Percentiles rank a stretch among this genome's conserved stretches.
phyloP scores from a whole-genome alignment of 2,113 vertebrate genomes.

The Heterochromis multidens region DNA sequence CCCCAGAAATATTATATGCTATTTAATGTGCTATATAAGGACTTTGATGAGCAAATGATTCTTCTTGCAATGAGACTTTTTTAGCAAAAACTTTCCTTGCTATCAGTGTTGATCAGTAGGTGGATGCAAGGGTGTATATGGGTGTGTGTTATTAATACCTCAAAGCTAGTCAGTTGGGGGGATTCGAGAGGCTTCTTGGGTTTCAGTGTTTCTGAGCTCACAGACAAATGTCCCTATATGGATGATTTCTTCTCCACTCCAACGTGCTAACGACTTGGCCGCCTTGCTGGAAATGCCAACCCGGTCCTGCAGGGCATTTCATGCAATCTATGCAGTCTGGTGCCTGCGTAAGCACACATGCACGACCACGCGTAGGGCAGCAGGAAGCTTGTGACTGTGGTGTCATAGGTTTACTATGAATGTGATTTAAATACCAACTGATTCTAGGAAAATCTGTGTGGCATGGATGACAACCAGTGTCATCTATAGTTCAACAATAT shows the following conservation, averaged over 20 bases:
- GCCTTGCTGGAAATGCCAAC: constrained; percentile 18
- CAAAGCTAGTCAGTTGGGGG: constrained; percentile 52
- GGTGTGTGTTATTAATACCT: constrained; percentile 70
- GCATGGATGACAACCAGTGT: constrained; percentile 18
- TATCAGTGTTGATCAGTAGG: constrained; percentile 53
- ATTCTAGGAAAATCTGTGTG: constrained; percentile 7
- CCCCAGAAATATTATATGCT: neutral
- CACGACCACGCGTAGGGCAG: neutral
- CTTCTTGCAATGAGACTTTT: neutral
- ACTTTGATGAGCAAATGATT: neutral
- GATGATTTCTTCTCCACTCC: constrained; percentile 50
- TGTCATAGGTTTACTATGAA: constrained; percentile 20
- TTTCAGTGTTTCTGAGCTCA: constrained; percentile 73
- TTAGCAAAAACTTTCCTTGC: neutral
- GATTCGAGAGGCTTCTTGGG: constrained; percentile 67
- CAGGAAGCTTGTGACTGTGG: constrained; percentile 17
- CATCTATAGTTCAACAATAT: constrained; percentile 15
- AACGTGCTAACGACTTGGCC: constrained; percentile 53
- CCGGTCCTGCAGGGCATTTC: neutral
- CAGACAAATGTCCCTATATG: constrained; percentile 73
- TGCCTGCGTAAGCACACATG: neutral
- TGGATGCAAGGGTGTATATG: constrained; percentile 25
- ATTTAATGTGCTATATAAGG: neutral
- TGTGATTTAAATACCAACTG: neutral
- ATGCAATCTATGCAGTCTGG: constrained; percentile 12